These are phyloP conservation scores for Drosophila affinis DNA, from an alignment of 2,888 invertebrate species.

Conservation along the genomic window DNA sequence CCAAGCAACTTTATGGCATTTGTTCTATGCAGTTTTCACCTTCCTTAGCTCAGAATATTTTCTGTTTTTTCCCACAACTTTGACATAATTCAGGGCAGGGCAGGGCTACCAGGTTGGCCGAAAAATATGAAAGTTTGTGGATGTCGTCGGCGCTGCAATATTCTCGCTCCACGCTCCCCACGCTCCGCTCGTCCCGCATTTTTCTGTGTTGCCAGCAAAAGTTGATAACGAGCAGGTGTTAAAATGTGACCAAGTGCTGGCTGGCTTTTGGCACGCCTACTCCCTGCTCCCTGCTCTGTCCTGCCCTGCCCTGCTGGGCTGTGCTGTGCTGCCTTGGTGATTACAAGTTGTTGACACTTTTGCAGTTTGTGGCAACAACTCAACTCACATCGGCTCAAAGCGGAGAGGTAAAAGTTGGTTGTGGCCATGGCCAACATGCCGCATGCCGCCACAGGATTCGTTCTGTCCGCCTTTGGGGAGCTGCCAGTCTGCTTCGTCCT, in stretches of 20 bases:
- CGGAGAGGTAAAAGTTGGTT: slow-evolving; percentile 63
- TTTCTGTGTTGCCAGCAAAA: slow-evolving; percentile 62
- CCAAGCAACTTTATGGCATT: slow-evolving; percentile 65
- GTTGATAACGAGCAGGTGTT: slow-evolving; percentile 79
- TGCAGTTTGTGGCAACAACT: slow-evolving; percentile 74
- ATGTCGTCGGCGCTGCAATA: slow-evolving; percentile 49
- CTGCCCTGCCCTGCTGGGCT: neutral
- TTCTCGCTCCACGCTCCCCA: slow-evolving; percentile 45
- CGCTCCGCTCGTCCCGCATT: slow-evolving; percentile 27
- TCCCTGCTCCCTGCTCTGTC: neutral
- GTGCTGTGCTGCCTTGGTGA: slow-evolving; percentile 48
- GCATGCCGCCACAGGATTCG: slow-evolving; percentile 49
- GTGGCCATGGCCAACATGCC: slow-evolving; percentile 62
- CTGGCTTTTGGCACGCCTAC: slow-evolving; percentile 40
- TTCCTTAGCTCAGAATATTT: slow-evolving; percentile 29
- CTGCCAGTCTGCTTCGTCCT: slow-evolving; percentile 61
- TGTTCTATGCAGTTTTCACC: slow-evolving; percentile 68
- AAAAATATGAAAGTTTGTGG: slow-evolving; percentile 64
- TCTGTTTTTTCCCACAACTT: slow-evolving; percentile 60
- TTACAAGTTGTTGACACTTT: slow-evolving; percentile 73
- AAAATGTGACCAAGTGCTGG: slow-evolving; percentile 76
- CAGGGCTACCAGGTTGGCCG: slow-evolving; percentile 37
- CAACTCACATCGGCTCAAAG: slow-evolving; percentile 55
- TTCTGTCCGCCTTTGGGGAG: slow-evolving; percentile 50
- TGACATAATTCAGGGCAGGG: slow-evolving; percentile 73